phyloP scores from a whole-genome alignment of 2,797 vertebrate genomes.

The Echiichthys vipera region DNA sequence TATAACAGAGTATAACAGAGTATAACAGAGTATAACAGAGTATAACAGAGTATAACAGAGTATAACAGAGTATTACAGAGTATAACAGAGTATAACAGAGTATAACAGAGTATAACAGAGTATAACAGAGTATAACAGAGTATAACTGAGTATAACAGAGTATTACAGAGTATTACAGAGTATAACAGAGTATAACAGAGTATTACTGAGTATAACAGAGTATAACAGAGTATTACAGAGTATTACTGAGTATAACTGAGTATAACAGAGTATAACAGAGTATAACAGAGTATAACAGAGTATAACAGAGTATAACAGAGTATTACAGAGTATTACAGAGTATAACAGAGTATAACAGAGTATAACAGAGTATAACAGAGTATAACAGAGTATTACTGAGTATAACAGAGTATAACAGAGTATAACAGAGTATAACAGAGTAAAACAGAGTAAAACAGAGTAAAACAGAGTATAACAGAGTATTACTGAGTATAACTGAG shows the following conservation, averaged over 20 bases:
- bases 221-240: constrained; percentile 33
- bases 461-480: not conserved
- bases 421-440: constrained; percentile 35
- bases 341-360: not conserved
- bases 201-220: not conserved
- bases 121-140: constrained; percentile 35
- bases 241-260: not conserved
- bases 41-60: constrained; percentile 21
- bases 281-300: not conserved
- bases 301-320: constrained; percentile 35
- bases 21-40: not conserved
- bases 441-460: not conserved
- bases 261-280: not conserved
- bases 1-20: not conserved
- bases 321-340: not conserved
- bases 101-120: not conserved
- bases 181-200: not conserved
- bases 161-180: not conserved
- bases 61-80: not conserved
- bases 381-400: too few relatives aligned
- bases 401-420: too few relatives aligned
- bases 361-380: not conserved
- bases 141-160: not conserved
- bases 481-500: not conserved
- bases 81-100: not conserved